Base-by-base conservation (phyloP, 2,113 vertebrate genomes). In the Peromyscus leucopus region DNA sequence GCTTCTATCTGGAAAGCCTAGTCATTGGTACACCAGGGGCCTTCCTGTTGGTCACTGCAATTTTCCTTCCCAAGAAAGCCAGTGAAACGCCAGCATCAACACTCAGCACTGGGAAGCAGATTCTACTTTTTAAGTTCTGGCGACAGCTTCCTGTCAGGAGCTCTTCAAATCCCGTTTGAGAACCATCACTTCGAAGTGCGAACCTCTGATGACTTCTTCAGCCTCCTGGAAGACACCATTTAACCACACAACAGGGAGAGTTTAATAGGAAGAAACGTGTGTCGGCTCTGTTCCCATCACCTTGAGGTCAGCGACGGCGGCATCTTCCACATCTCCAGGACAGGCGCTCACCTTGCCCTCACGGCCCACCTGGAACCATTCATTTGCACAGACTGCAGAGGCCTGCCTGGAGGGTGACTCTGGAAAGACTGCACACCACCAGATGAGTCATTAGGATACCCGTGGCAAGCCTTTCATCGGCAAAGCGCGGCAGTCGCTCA, bases 51-150 rank as follows among this genome's bases (percentile, higher is more conserved):
- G 19, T 57, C 78, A 48, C 6, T 67, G 33, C 24, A 72, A n/a
- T 57, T 42, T 97, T 89, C 42, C 89, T 59, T 76, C 46, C n/a
- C 55, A 72, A 33, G 39, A 89, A 95, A 89, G 21, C 48, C 79
- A 86, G 46, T 46, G 48, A 67, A 80, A 89, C 51, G 22, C 57
- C 33, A 67, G 31, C 51, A 55, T 42, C 48, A 87, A 9, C 33
- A 42, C 28, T 76, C 36, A 72, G 83, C 63, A 69, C 39, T 11
- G 21, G 26, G 42, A 89, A 48, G 12, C 16, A 63, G 19, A 80
- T 26, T 42, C 46, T 11, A 9, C 51, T 69, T 90, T 71, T 75
- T 83, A 93, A 55, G 84, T 86, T 91, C 82, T 63, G 33, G 90
- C 13, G 61, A 74, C 59, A 51, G 24, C 67, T 85, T 96, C 57